Percentiles rank a stretch among this genome's conserved stretches.
Conservation (phyloP, 2,113 vertebrate species). For the Entelurus aequoreus region DNA sequence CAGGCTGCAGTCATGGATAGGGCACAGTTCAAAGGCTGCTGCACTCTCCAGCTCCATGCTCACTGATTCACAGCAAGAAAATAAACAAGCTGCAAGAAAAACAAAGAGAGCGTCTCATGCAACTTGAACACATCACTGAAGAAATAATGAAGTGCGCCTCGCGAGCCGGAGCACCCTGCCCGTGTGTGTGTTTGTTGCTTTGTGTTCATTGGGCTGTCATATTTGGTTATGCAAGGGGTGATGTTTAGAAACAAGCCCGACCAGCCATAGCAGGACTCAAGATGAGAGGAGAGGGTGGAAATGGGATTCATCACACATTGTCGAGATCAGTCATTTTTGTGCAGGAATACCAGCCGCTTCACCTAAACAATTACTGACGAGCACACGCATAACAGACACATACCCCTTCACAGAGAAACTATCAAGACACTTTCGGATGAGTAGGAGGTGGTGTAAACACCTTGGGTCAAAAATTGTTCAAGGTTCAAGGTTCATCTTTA, state of each 20-base stretch:
- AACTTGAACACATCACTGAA: constrained; percentile 57
- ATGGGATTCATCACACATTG: constrained; percentile 61
- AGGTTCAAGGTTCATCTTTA: no score
- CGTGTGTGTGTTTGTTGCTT: constrained; percentile 8
- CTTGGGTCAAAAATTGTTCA: constrained; percentile 60
- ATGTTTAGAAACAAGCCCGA: constrained; percentile 38
- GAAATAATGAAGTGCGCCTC: constrained; percentile 60
- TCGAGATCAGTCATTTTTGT: constrained; percentile 46
- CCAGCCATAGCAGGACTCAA: constrained; percentile 31
- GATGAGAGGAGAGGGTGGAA: constrained; percentile 51
- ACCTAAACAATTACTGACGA: constrained; percentile 26
- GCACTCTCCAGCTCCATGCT: constrained; percentile 54
- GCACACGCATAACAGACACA: constrained; percentile 13
- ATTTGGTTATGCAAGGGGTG: constrained; percentile 45
- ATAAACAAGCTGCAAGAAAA: constrained; percentile 56
- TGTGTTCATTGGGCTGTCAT: constrained; percentile 39
- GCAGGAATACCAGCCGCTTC: constrained; percentile 14
- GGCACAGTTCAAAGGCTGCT: constrained; percentile 63
- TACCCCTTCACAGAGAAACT: constrained; percentile 44
- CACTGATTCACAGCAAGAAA: constrained; percentile 53
- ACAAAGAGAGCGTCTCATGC: constrained; percentile 44
- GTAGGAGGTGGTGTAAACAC: constrained; percentile 29
- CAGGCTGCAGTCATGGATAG: constrained; percentile 67
- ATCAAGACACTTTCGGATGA: constrained; percentile 36
- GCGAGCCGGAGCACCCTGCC: constrained; percentile 19